Evolutionary conservation across 2,797 vertebrate genomes (phyloP).

Genomic region (Discoglossus pictus): DNA sequence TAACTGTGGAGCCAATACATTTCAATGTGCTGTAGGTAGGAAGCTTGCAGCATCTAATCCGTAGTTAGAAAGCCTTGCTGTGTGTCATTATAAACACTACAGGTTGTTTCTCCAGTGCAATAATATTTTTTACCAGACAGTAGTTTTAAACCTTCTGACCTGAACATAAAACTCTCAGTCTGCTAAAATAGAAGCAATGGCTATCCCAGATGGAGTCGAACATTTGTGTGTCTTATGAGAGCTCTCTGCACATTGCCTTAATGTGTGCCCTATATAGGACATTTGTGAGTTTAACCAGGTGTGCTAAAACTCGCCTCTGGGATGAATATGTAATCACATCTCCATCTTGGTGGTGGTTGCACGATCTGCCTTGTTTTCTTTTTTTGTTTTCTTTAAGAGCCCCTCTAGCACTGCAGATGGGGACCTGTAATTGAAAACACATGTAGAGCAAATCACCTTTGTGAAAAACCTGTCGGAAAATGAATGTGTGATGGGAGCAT

Average conservation of each 20-base stretch:
- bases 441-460: conserved; percentile 41
- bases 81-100: no score
- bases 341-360: background rate
- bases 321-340: conserved; percentile 19
- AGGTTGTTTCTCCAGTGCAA: no score
- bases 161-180: no score
- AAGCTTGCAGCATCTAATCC: no score
- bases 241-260: conserved; percentile 2
- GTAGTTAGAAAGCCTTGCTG: no score
- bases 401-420: conserved; percentile 4
- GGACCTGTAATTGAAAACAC: conserved; percentile 45
- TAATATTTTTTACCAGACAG: no score
- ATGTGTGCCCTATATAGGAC: conserved; percentile 6
- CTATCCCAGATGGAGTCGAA: conserved; percentile 12
- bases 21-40: no score
- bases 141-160: no score
- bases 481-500: conserved; percentile 22
- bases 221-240: conserved; percentile 24
- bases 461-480: conserved; percentile 22
- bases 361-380: background rate
- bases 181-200: conserved; percentile 1
- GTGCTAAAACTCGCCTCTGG: conserved; percentile 24
- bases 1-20: no score
- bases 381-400: conserved; percentile 5
- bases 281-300: conserved; percentile 28